These are phyloP conservation scores for Mugil cephalus DNA, from an alignment of 2,113 vertebrate genomes.

Conservation along the genomic window DNA sequence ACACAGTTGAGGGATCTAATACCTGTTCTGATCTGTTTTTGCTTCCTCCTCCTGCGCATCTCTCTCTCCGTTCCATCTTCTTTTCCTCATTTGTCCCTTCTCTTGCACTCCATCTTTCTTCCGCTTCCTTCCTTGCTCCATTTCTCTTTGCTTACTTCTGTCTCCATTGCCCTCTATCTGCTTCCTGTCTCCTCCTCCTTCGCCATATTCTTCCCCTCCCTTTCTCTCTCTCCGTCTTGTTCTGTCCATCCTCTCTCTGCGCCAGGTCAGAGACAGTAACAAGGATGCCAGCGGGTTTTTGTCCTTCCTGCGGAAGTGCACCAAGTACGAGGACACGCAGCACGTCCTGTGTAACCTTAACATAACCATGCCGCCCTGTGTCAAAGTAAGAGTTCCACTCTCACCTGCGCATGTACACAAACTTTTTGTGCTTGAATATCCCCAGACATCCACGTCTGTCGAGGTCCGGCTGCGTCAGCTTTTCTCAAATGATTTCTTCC, in stretches of 20 bases:
- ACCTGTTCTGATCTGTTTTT: slow-evolving; percentile 59
- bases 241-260: slow-evolving; percentile 3
- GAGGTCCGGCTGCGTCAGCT: neutral
- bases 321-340: slow-evolving; percentile 95
- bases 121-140: slow-evolving; percentile 1
- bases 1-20: slow-evolving; percentile 67
- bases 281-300: slow-evolving; percentile 92
- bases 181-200: slow-evolving; percentile 15
- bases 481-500: neutral
- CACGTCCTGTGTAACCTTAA: slow-evolving; percentile 97
- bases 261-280: slow-evolving; percentile 93
- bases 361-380: slow-evolving; percentile 93
- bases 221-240: slow-evolving; percentile 17
- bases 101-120: neutral
- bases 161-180: neutral
- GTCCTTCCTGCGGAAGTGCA: slow-evolving; percentile 95
- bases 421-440: slow-evolving; percentile 5
- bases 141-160: too few species aligned
- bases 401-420: neutral
- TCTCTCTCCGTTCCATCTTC: slow-evolving; percentile 10
- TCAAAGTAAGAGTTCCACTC: slow-evolving; percentile 86
- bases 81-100: neutral
- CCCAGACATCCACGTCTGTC: neutral
- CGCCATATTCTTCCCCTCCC: neutral
- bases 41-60: slow-evolving; percentile 24